These are phyloP conservation scores for Cyanoliseus patagonus DNA, from an alignment of 2,113 vertebrate species.

Conservation along the genomic window DNA sequence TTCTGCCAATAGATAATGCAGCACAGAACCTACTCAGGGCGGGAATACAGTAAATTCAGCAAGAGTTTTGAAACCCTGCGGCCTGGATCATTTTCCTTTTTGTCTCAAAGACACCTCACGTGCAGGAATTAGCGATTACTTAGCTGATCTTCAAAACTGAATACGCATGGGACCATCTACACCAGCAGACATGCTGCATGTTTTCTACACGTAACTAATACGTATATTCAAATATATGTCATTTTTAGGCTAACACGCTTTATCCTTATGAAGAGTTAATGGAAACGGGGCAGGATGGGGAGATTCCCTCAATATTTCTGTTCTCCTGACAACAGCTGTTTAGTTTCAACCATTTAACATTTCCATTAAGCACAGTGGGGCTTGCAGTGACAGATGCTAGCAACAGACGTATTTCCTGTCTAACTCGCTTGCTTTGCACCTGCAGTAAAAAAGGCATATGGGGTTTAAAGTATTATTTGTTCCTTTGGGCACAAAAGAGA, in stretches of 20 bases:
- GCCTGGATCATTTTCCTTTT: neutral
- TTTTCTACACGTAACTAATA: neutral
- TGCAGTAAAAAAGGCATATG: neutral
- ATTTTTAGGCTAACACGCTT: neutral
- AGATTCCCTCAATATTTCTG: neutral
- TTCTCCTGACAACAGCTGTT: neutral
- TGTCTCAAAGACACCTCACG: neutral
- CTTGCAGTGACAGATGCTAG: neutral
- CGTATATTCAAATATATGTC: neutral
- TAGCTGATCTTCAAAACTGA: neutral
- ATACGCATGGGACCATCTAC: rapidly evolving
- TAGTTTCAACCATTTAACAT: neutral
- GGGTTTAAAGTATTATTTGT: neutral
- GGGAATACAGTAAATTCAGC: neutral
- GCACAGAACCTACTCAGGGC: neutral
- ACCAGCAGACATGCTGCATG: rapidly evolving
- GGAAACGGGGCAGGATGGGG: neutral
- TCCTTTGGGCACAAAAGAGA: neutral
- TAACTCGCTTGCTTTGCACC: neutral
- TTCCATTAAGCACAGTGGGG: neutral
- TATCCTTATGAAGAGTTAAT: neutral
- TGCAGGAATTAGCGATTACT: neutral
- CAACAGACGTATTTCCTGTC: neutral
- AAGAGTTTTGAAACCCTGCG: neutral
- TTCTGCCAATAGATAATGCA: neutral